Base-by-base conservation (phyloP, 2,113 vertebrate genomes). In the Gopherus flavomarginatus region DNA sequence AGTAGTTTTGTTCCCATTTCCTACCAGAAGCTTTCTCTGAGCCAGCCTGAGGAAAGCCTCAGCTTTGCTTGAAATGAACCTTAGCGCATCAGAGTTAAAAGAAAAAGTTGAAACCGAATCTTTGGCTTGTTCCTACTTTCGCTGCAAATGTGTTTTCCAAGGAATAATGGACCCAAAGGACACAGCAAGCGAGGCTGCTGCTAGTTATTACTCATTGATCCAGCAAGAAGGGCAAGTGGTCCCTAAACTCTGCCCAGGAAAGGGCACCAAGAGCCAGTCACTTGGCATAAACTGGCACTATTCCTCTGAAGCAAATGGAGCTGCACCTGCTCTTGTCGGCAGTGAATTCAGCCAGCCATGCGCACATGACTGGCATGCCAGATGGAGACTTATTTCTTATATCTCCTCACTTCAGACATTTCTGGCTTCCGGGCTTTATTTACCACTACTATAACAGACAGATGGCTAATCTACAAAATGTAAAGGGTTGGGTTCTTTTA, bases 361-460 rank as follows among this genome's bases (percentile, higher is more conserved):
- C 2, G 1, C 5, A 1, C 0, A 81, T 6, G 24, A 47, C 11
- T 11, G 11, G 44, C 4, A 14, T 6, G n/a, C 26, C 5, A 21
- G 49, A 29, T 24, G 29, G 17, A 21, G 10, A n/a, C 35, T 19
- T 29, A 53, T 54, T 54, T 85, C 59, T 85, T 21, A 54, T 11
- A 29, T 44, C 50, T n/a, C 9, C 29, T n/a, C 26, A 5, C 4
- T 19, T 14, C 26, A 22, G 52, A 53, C n/a, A 27, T 29, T 54
- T 47, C 56, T 84, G 56, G 42, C 17, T 62, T 49, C 27, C 35
- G 52, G 31, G n/a, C 26, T 75, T 10, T 44, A 42, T 42, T 75
- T 22, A 29, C 26, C 42, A 6, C 3, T 24, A 77, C 72, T 44
- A 10, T 44, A 27, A 38, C 10, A 47, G 22, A 77, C 22, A 42